Conservation (phyloP, 2,888 invertebrate genomes). For the Uloborus plumipes region DNA sequence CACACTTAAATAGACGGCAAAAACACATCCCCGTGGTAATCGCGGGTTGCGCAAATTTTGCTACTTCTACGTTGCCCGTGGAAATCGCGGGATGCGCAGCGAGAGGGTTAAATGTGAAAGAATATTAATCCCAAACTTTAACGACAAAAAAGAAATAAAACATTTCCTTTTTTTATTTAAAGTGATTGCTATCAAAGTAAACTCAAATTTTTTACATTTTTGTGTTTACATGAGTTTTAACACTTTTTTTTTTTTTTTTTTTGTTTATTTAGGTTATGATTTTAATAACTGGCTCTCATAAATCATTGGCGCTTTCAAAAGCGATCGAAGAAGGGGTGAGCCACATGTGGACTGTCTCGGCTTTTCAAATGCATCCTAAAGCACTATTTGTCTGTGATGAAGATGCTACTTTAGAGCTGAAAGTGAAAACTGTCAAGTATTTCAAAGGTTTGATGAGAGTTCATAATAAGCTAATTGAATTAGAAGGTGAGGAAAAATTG, state of each 20-base stretch:
- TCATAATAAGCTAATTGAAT: slow-evolving; percentile 85
- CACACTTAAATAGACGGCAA: no score
- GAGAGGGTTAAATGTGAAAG: no score
- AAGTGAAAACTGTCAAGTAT: slow-evolving; percentile 98
- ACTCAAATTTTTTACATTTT: no score
- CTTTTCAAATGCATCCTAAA: slow-evolving; percentile 95
- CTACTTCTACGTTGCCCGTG: no score
- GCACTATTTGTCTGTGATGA: slow-evolving; percentile 97
- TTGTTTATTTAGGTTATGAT: slow-evolving; percentile 84
- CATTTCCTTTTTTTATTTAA: no score
- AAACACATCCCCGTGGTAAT: no score
- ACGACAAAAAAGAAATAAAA: no score
- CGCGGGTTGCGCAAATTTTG: no score
- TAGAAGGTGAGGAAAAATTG: slow-evolving; percentile 67
- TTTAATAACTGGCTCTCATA: slow-evolving; percentile 95
- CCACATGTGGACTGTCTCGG: slow-evolving; percentile 99
- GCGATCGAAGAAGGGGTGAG: slow-evolving; percentile 98
- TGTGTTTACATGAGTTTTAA: not conserved
- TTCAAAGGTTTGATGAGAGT: slow-evolving; percentile 93
- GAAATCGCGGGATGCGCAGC: no score
- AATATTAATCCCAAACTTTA: no score
- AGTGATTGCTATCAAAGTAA: no score
- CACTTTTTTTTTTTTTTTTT: not conserved
- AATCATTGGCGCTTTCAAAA: slow-evolving; percentile 95
- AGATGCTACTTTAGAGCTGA: slow-evolving; percentile 94